phyloP scores from a whole-genome alignment of 2,113 vertebrate genomes.

The Pongo pygmaeus region DNA sequence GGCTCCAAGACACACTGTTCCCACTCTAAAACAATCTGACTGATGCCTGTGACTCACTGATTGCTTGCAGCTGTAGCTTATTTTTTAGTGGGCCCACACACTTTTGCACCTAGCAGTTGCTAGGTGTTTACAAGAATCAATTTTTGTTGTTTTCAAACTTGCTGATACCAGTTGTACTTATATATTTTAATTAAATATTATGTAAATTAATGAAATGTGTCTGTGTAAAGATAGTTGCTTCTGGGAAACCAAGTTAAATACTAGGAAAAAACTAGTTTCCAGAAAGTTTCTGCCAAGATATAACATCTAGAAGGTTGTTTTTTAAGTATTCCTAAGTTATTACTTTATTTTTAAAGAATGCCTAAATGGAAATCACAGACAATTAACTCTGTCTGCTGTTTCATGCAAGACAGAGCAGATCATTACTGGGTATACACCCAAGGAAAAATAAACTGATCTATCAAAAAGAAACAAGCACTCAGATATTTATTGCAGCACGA shows the following conservation, averaged over 20 bases:
- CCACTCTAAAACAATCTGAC: not conserved
- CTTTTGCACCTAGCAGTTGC: not conserved
- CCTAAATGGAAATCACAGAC: not conserved
- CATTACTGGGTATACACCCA: too few relatives aligned
- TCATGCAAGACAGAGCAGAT: not conserved
- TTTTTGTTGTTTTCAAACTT: not conserved
- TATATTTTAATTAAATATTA: not conserved
- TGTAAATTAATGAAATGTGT: not conserved
- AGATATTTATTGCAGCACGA: too few relatives aligned
- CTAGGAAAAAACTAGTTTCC: not conserved
- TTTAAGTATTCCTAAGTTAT: not conserved
- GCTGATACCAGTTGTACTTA: not conserved
- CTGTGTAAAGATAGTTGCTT: not conserved
- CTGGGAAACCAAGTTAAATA: not conserved
- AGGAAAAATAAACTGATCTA: too few relatives aligned
- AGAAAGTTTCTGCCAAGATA: not conserved
- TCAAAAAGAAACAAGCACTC: too few relatives aligned
- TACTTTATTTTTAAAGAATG: not conserved
- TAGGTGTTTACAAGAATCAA: not conserved
- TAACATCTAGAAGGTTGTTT: not conserved
- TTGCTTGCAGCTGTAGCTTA: not conserved
- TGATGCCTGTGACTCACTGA: not conserved
- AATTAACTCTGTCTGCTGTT: not conserved
- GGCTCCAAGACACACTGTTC: not conserved
- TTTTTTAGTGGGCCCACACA: too few relatives aligned